Evolutionary conservation across 2,113 vertebrate genomes (phyloP), one percentile per base, ranked within the genome.

Genomic region (Bubo blakistoni): DNA sequence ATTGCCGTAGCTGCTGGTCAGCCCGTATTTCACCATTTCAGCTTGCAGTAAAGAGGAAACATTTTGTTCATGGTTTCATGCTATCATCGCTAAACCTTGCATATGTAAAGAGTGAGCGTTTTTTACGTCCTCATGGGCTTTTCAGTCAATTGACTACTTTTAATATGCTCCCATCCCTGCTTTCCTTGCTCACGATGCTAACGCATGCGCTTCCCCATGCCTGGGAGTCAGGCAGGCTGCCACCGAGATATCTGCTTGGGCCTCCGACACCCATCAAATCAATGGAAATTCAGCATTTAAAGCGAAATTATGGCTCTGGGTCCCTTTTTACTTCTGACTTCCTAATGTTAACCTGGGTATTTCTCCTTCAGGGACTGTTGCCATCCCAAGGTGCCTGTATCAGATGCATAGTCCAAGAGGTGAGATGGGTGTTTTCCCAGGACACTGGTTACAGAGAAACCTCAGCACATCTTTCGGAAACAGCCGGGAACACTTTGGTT

Each of bases 1-100:
- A 57, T 59, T 91, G 81, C 66, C 1, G 52, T 19, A 46, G 86
- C 86, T 81, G 88, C 88, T 83, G 94, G 76, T 77, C 90, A 86
- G 94, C 81, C 81, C 16, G 0, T 42, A 89, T 89, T 94, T 92
- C 91, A 94, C 58, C 61, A 51, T 59, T 87, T 49, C 54, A 40
- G 85, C 89, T 21, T 40, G 84, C 91, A 84, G 74, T 58, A 77
- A 77, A 95, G 90, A 85, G 87, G 93, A 89, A 91, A 85, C 12
- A 1, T 58, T 63, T 81, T 69, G 62, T 38, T 18, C 72, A 57
- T 16, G 3, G 72, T 51, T 88, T 89, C 12, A 11, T 58, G 72
- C 86, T 46, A 52, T 61, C 73, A 16, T 61, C 4, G 6, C 91
- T 89, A 89, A 95, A 59, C 73, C 87, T n/a, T 46, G 89, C 54